Evolutionary conservation across 2,113 vertebrate species (phyloP), one percentile per base, ranked within the genome.

Genomic region (Pseudorectes ferrugineus): DNA sequence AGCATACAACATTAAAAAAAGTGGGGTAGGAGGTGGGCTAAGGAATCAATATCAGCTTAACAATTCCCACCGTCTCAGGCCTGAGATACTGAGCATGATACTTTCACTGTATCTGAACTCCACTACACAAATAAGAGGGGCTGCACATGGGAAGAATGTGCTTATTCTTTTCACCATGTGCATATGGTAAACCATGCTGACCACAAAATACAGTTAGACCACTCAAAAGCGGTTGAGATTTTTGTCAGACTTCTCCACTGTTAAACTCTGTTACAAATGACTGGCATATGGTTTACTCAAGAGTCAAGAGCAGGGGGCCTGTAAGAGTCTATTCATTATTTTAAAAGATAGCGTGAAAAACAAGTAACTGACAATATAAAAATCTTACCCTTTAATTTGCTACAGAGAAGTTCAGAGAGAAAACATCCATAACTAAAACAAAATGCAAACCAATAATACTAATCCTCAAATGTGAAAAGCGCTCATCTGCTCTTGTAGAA

Each of bases 11-110:
- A 36, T 35, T 73, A 14, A 45, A 73, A 68, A 59, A 43, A 28
- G 9, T 9, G 2, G 3, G 1, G 5, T 5, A 7, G 3, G 8
- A 16, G 1, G 4, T n/a, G 17, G 11, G 2, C 2, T 85, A 29
- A 36, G 19, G 21, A 76, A 35, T 71, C 14, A 71, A 49, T 16
- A 25, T 63, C 25, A 36, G 3, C 9, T 70, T 76, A 51, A 52
- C 2, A 28, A 19, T 54, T 68, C 14, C 28, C 31, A 43, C 1
- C 0, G 1, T 65, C 54, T 88, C 9, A 10, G 9, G 7, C 18
- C 42, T 1, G 0, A 68, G 58, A 52, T 22, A 42, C 2, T 14
- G 22, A 52, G 6, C 8, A 4, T 14, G 46, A 12, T n/a, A 21
- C 5, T 21, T 58, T 8, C 5, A 0, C 49, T n/a, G 3, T 3